These are phyloP conservation scores for Holcopasites calliopsidis DNA, from an alignment of 1,140 invertebrate species.

Conservation along the genomic window DNA sequence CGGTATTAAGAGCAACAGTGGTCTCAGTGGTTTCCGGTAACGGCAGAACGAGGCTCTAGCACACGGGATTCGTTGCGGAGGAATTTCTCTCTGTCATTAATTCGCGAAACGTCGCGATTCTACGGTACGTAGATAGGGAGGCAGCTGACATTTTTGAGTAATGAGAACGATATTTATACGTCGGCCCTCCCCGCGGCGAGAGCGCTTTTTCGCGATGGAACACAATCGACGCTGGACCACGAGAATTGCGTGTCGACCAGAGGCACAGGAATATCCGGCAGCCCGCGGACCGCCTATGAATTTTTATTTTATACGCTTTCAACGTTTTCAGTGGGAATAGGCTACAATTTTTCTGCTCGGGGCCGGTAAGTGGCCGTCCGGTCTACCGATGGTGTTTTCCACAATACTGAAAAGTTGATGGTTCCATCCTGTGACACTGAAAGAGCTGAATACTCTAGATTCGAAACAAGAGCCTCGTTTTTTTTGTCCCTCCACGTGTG, in stretches of 20 bases:
- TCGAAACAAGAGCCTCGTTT: slow-evolving; percentile 7
- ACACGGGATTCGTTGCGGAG: neutral
- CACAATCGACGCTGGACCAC: slow-evolving; percentile 1
- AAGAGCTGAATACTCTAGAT: slow-evolving; percentile 6
- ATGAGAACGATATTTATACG: slow-evolving; percentile 36
- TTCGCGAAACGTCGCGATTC: neutral
- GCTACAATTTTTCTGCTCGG: slow-evolving; percentile 26
- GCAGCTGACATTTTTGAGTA: slow-evolving; percentile 6
- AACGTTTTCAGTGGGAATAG: slow-evolving; percentile 9
- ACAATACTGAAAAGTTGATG: slow-evolving; percentile 33
- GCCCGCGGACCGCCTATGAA: slow-evolving; percentile 1
- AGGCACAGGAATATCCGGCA: slow-evolving; percentile 3
- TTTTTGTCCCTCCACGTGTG: neutral
- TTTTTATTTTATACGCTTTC: slow-evolving; percentile 45
- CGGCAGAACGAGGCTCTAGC: neutral
- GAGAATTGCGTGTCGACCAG: slow-evolving; percentile 14
- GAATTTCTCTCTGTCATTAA: slow-evolving; percentile 10
- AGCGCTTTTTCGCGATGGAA: neutral
- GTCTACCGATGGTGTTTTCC: slow-evolving; percentile 38
- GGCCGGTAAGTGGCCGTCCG: slow-evolving; percentile 21
- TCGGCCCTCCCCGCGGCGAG: neutral
- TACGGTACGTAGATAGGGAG: neutral
- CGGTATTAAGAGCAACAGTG: neutral
- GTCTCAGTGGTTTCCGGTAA: neutral
- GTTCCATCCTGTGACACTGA: slow-evolving; percentile 23